Evolutionary conservation across 2,797 vertebrate species (phyloP).

Genomic region (Heliangelus exortis): DNA sequence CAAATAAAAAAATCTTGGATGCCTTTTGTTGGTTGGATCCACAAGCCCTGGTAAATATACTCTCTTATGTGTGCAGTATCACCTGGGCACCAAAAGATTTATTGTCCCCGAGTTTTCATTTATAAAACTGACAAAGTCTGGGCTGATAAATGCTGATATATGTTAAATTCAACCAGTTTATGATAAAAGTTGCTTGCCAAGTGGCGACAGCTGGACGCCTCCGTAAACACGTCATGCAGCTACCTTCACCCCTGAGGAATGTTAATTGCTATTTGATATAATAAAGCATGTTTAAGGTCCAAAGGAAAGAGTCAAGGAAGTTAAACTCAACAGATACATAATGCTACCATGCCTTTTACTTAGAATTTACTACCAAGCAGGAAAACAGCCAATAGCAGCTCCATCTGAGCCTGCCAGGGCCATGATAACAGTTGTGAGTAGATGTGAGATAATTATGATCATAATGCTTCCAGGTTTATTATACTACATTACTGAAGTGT

Average conservation of each 20-base stretch:
- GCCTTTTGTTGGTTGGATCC: constrained; percentile 40
- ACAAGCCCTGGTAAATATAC: background rate
- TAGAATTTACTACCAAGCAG: background rate
- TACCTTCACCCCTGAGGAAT: constrained; percentile 83
- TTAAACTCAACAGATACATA: constrained; percentile 20
- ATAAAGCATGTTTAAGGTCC: constrained; percentile 73
- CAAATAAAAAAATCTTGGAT: constrained; percentile 21
- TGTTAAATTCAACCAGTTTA: constrained; percentile 81
- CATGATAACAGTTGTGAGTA: background rate
- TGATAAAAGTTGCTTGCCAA: constrained; percentile 86
- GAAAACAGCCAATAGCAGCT: background rate
- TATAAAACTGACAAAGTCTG: constrained; percentile 85
- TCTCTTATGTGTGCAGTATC: constrained; percentile 9
- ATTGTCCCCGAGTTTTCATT: constrained; percentile 74
- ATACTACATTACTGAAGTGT: background rate
- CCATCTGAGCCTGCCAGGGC: background rate
- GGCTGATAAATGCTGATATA: constrained; percentile 82
- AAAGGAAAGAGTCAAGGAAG: constrained; percentile 27
- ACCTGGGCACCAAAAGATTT: constrained; percentile 73
- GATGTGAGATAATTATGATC: background rate
- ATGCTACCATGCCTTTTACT: background rate
- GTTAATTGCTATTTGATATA: constrained; percentile 81
- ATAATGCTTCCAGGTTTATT: background rate
- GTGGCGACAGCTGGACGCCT: constrained; percentile 84
- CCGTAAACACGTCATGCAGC: constrained; percentile 77